Evolutionary conservation across 2,797 vertebrate species (phyloP).

Genomic region (Craterocephalus amniculus): DNA sequence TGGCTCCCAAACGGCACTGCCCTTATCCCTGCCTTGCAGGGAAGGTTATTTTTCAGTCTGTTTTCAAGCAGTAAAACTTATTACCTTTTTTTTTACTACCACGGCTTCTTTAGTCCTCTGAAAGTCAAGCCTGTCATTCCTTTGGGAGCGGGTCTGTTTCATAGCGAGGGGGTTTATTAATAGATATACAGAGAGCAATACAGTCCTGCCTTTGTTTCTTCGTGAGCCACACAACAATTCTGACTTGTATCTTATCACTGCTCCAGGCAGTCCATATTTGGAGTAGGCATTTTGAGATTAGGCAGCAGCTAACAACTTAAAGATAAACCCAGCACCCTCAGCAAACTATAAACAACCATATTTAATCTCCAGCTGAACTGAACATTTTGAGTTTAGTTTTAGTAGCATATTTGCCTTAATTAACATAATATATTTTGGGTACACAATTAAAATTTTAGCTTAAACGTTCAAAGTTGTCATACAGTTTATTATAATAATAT

Average conservation of each 20-base stretch:
- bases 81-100: neutral
- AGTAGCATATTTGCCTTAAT: slow-evolving; percentile 3
- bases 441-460: too few species aligned
- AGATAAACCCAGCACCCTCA: neutral
- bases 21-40: neutral
- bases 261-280: slow-evolving; percentile 21
- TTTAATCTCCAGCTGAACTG: neutral
- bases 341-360: neutral
- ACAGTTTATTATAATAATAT: too few species aligned
- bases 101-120: slow-evolving; percentile 22
- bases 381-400: neutral
- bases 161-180: slow-evolving; percentile 63
- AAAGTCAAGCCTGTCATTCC: slow-evolving; percentile 38
- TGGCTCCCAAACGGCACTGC: slow-evolving; percentile 13
- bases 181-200: slow-evolving; percentile 65
- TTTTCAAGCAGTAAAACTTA: slow-evolving; percentile 18
- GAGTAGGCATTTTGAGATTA: neutral
- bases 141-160: slow-evolving; percentile 60
- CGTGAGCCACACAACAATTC: slow-evolving; percentile 22
- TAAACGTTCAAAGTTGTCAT: too few species aligned
- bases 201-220: slow-evolving; percentile 47
- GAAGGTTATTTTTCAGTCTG: slow-evolving; percentile 5
- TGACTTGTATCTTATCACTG: slow-evolving; percentile 5
- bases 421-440: neutral
- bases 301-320: neutral